phyloP scores from a whole-genome alignment of 2,797 vertebrate genomes.

The Cephalopachus bancanus region DNA sequence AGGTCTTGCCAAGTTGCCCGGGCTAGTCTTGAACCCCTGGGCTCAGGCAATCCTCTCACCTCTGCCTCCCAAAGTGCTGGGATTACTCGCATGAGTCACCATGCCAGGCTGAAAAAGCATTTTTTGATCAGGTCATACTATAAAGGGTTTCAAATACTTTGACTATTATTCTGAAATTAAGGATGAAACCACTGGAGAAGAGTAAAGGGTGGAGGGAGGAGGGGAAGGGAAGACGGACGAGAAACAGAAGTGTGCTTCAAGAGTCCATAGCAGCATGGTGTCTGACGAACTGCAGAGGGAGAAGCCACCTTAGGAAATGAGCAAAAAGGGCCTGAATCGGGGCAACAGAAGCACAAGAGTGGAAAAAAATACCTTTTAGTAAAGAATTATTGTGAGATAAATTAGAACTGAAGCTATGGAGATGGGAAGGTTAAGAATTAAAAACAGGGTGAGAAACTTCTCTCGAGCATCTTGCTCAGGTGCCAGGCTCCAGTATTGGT shows the following conservation, averaged over 20 bases:
- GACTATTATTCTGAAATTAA: not conserved
- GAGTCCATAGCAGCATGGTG: not conserved
- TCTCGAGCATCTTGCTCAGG: not conserved
- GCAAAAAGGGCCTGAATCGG: not conserved
- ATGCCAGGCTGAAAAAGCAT: too few relatives aligned
- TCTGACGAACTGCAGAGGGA: not conserved
- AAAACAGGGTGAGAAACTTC: not conserved
- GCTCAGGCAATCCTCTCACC: too few relatives aligned
- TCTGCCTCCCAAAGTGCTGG: too few relatives aligned
- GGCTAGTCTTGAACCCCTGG: too few relatives aligned
- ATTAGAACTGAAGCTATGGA: not conserved
- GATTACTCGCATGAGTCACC: too few relatives aligned
- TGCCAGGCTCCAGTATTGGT: accelerated
- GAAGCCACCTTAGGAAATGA: not conserved
- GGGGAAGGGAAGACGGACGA: too few relatives aligned
- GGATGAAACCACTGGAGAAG: too few relatives aligned
- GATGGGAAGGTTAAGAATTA: not conserved
- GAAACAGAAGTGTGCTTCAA: not conserved
- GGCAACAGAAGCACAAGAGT: not conserved
- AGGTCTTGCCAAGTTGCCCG: too few relatives aligned
- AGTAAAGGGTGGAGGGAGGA: accelerated
- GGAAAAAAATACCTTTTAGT: not conserved
- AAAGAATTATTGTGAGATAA: not conserved
- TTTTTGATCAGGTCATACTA: not conserved
- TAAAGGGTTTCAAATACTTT: not conserved